phyloP scores from a whole-genome alignment of 2,888 invertebrate species.

The Troides oblongomaculatus region DNA sequence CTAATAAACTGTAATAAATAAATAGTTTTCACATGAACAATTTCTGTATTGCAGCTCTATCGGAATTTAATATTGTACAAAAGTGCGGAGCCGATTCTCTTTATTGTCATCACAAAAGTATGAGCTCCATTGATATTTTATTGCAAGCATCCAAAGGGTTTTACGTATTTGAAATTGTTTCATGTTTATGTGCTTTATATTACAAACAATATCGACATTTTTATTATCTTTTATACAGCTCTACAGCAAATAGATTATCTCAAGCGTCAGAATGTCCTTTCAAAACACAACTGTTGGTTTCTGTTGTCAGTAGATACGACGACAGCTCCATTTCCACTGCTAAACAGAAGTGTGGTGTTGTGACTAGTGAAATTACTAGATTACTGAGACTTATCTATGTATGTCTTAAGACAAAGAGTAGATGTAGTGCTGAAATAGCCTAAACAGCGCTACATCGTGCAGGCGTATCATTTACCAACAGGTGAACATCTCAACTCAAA shows the following conservation, averaged over 20 bases:
- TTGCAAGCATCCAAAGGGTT: conserved; percentile 13
- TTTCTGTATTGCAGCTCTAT: neutral
- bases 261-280: neutral
- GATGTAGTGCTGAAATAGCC: no score
- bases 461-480: no score
- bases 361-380: no score
- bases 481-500: no score
- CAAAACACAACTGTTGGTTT: neutral
- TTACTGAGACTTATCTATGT: no score
- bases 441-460: no score
- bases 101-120: conserved; percentile 21
- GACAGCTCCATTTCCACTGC: no score
- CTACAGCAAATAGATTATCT: neutral
- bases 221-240: conserved; percentile 2
- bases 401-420: no score
- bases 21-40: no score
- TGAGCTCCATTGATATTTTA: conserved; percentile 21
- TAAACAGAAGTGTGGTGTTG: no score
- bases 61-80: conserved; percentile 17
- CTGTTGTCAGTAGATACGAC: no score
- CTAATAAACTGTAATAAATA: no score
- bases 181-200: conserved; percentile 9
- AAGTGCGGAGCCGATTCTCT: conserved; percentile 10
- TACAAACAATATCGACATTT: neutral
- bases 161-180: conserved; percentile 23